phyloP scores from a whole-genome alignment of 2,113 vertebrate genomes.

The Rhea pennata region DNA sequence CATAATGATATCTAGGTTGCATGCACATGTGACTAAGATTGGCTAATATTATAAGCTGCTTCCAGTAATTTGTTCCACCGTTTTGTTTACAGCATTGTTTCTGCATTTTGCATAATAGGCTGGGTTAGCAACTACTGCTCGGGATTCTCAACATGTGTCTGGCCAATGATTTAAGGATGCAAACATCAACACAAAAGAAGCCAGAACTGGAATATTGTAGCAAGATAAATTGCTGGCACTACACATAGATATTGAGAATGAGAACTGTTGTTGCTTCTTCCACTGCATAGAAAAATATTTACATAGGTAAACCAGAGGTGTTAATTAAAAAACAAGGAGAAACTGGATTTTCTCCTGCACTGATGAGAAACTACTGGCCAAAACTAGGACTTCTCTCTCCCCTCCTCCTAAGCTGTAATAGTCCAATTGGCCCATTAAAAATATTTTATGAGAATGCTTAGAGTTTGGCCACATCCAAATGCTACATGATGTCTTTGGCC shows the following conservation, averaged over 20 bases:
- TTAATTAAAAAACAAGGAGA: background rate
- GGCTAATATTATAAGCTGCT: background rate
- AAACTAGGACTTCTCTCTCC: background rate
- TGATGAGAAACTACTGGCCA: background rate
- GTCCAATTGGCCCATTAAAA: background rate
- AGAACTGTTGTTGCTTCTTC: background rate
- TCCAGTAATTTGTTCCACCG: accelerated
- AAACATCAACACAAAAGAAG: background rate
- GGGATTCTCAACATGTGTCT: background rate
- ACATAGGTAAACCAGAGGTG: background rate
- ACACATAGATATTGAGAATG: background rate
- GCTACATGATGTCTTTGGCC: background rate
- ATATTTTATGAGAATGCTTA: background rate
- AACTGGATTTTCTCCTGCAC: background rate
- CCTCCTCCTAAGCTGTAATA: background rate
- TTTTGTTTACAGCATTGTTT: background rate
- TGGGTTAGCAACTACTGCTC: background rate
- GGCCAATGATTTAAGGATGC: background rate
- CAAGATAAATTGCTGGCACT: background rate
- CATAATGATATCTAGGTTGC: accelerated
- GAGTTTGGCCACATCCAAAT: background rate
- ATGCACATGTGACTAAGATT: background rate
- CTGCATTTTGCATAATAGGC: background rate
- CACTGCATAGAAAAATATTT: background rate
- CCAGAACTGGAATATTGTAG: background rate